Base-by-base conservation (phyloP, 2,888 invertebrate genomes). In the Chorisops tibialis region DNA sequence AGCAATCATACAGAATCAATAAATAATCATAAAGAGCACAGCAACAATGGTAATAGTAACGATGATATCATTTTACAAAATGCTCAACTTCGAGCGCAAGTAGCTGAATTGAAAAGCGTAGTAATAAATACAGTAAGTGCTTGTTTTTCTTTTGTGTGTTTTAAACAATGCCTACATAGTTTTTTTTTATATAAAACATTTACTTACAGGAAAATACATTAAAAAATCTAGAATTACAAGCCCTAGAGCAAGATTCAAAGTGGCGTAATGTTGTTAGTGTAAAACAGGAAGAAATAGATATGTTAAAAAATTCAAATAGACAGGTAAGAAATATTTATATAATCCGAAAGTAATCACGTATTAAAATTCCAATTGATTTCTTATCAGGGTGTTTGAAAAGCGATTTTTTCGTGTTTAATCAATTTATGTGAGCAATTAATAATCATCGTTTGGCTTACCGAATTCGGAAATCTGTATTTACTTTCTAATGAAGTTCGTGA, bases 101-200 rank as follows among this genome's bases (percentile, higher is more conserved):
- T 87, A 52, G 82, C 83, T 66, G 83, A 88, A 75, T 89, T 91
- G 73, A 87, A 89, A 77, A 83, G 80, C 71, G 84, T 89, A 68
- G 88, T 91, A 66, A 84, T 85, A 68, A 88, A 90, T 72, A 90
- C 90, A 68, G 91, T 91, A 75, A 81, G 85, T 81, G 58, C 49
- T 50, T 30, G 24, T 30, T 58, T 54, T 35, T 56, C 47, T 56
- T 59, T 11, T 51, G 14, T 38, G 39, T 45, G 22, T 30, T 18
- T 24, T 37, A 21, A 9, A n/a, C 21, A 37, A 11, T 12, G 14
- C 64, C 18, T 48, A 61, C 38, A 62, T 56, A 39, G 63, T 66
- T 52, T 58, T 30, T 62, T 49, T 43, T 30, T 37, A n/a, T 43
- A 7, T 16, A 43, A 16, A 50, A 14, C n/a, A 7, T 14, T 14